Evolutionary conservation across 2,797 vertebrate species (phyloP).

Genomic region (Lacerta viridis): DNA sequence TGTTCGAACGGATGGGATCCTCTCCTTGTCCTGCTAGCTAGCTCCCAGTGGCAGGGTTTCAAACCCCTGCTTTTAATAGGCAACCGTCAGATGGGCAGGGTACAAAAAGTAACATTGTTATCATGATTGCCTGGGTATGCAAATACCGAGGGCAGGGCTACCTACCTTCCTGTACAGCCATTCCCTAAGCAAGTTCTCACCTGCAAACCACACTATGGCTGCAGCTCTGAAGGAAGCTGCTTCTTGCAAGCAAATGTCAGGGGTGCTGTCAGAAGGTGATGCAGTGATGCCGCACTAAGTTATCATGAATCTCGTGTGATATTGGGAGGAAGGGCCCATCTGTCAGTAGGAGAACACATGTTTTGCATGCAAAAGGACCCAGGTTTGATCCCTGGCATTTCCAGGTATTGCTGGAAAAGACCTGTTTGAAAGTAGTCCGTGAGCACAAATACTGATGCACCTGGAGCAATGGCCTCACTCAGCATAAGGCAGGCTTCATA

Average conservation of each 20-base stretch:
- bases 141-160: constrained; percentile 3
- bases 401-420: neutral
- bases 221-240: neutral
- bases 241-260: constrained; percentile 6
- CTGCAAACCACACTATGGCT: constrained; percentile 10
- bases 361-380: neutral
- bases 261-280: neutral
- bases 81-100: neutral
- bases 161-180: neutral
- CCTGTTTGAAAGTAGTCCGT: neutral
- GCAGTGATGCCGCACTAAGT: neutral
- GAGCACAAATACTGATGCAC: too few species aligned
- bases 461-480: too few species aligned
- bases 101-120: too few species aligned
- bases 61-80: constrained; percentile 42
- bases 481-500: too few species aligned
- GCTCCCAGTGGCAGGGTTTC: constrained; percentile 43
- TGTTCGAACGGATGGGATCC: neutral
- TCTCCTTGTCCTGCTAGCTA: neutral
- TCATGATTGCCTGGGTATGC: neutral
- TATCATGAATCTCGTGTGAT: neutral
- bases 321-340: neutral
- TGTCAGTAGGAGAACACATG: neutral
- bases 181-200: constrained; percentile 24
- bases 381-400: neutral